Percentiles rank a stretch among this genome's conserved stretches.
Evolutionary conservation across 2,113 vertebrate species (phyloP).

Genomic region (Coregonus clupeaformis): DNA sequence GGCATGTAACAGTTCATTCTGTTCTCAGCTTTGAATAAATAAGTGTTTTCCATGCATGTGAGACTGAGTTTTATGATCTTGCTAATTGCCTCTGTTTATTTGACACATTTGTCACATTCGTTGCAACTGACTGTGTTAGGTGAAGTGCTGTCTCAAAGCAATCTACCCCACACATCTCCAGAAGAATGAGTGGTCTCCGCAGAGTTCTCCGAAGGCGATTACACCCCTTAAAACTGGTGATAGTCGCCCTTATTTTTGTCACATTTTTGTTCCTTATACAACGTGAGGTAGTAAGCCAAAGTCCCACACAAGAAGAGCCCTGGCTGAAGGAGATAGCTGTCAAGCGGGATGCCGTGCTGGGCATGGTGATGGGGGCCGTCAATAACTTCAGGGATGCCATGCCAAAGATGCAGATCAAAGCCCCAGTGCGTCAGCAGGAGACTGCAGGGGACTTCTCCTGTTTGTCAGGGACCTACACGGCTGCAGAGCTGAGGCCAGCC

Average conservation of each 20-base stretch:
- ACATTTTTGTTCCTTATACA: slow-evolving; percentile 93
- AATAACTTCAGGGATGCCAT: slow-evolving; percentile 91
- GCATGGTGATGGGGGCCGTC: slow-evolving; percentile 89
- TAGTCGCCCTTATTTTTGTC: slow-evolving; percentile 85
- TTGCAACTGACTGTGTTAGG: slow-evolving; percentile 28
- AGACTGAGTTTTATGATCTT: background rate
- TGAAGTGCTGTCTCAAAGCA: slow-evolving; percentile 38
- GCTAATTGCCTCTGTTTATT: background rate
- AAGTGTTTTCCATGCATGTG: background rate
- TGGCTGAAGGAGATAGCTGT: slow-evolving; percentile 78
- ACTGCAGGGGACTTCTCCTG: slow-evolving; percentile 70
- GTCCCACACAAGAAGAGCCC: slow-evolving; percentile 79
- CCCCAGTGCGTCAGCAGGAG: slow-evolving; percentile 81
- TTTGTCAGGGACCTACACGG: slow-evolving; percentile 86
- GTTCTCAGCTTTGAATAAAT: background rate
- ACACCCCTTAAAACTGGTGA: slow-evolving; percentile 82
- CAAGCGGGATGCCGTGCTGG: slow-evolving; percentile 86
- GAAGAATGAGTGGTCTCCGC: slow-evolving; percentile 82
- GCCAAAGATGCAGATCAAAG: slow-evolving; percentile 97
- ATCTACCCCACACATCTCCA: slow-evolving; percentile 32
- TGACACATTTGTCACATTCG: background rate
- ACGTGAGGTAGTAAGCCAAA: slow-evolving; percentile 87
- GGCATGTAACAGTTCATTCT: background rate
- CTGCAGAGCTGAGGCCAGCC: slow-evolving; percentile 83
- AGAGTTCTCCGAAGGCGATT: slow-evolving; percentile 78